These are phyloP conservation scores for Zaprionus inermis DNA, from an alignment of 1,140 invertebrate genomes.

Conservation along the genomic window DNA sequence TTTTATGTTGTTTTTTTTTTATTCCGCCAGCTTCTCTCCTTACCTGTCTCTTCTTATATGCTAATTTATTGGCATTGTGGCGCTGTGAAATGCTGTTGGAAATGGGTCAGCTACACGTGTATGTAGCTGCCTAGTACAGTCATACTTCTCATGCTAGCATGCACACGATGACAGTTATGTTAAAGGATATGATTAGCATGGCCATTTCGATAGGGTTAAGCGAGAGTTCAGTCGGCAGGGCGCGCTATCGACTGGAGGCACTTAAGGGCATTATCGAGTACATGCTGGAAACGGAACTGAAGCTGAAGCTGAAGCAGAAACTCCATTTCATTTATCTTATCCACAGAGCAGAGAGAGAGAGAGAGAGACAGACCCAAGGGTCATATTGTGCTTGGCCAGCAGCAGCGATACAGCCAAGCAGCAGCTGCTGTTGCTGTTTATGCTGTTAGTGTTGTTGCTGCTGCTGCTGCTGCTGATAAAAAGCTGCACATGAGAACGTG, in stretches of 20 bases:
- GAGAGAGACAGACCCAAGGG: conserved; percentile 50
- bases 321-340: conserved; percentile 77
- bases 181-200: conserved; percentile 24
- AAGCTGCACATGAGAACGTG: conserved; percentile 33
- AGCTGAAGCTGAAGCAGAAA: conserved; percentile 62
- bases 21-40: not conserved
- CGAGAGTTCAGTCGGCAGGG: conserved; percentile 25
- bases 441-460: too few relatives aligned
- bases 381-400: conserved; percentile 62
- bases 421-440: conserved; percentile 46
- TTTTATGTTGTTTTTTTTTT: conserved; percentile 23
- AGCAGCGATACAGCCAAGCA: conserved; percentile 37
- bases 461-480: conserved; percentile 16
- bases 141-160: not conserved
- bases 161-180: conserved; percentile 23
- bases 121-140: conserved; percentile 12
- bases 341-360: conserved; percentile 30
- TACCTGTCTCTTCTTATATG: conserved; percentile 64
- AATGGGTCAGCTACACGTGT: conserved; percentile 53
- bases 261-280: conserved; percentile 49
- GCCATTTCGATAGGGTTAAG: conserved; percentile 25
- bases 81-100: conserved; percentile 23
- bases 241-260: conserved; percentile 35
- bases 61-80: conserved; percentile 74
- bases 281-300: conserved; percentile 26